A percentile compares a stretch with the other conserved stretches of the same genome.
Evolutionary conservation across 1,140 invertebrate species (phyloP).

Genomic region (Drosophila setifemur): DNA sequence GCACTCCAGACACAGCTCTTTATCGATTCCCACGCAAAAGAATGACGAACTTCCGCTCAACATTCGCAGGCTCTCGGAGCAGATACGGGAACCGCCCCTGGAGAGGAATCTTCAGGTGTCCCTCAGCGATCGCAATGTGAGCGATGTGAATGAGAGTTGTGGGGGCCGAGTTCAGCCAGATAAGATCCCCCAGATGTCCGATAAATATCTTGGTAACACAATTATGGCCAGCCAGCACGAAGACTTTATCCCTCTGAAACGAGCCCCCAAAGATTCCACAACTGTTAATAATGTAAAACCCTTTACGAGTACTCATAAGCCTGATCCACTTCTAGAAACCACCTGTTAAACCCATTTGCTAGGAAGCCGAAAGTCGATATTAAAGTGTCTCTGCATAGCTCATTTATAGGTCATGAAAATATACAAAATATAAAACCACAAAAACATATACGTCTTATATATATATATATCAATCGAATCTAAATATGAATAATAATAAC

Average conservation of each 20-base stretch:
- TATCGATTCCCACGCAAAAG: slow-evolving; percentile 59
- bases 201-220: slow-evolving; percentile 16
- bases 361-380: slow-evolving; percentile 46
- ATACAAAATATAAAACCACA: slow-evolving; percentile 32
- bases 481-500: slow-evolving; percentile 53
- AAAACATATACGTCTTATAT: slow-evolving; percentile 41
- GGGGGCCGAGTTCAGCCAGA: slow-evolving; percentile 3
- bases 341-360: slow-evolving; percentile 68
- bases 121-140: slow-evolving; percentile 56
- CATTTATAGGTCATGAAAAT: slow-evolving; percentile 43
- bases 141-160: slow-evolving; percentile 14
- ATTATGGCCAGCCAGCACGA: slow-evolving; percentile 22
- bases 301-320: slow-evolving; percentile 49
- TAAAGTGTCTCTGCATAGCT: slow-evolving; percentile 50
- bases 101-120: slow-evolving; percentile 32
- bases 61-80: slow-evolving; percentile 73
- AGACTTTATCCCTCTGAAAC: slow-evolving; percentile 11
- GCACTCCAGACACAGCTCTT: slow-evolving; percentile 71
- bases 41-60: slow-evolving; percentile 72
- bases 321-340: slow-evolving; percentile 71
- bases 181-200: neutral
- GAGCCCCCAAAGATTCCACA: slow-evolving; percentile 41
- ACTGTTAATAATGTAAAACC: slow-evolving; percentile 41
- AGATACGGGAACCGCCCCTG: slow-evolving; percentile 52
- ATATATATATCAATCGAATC: slow-evolving; percentile 53